These are phyloP conservation scores for Tragelaphus strepsiceros DNA, from an alignment of 2,113 vertebrate species.

Conservation along the genomic window DNA sequence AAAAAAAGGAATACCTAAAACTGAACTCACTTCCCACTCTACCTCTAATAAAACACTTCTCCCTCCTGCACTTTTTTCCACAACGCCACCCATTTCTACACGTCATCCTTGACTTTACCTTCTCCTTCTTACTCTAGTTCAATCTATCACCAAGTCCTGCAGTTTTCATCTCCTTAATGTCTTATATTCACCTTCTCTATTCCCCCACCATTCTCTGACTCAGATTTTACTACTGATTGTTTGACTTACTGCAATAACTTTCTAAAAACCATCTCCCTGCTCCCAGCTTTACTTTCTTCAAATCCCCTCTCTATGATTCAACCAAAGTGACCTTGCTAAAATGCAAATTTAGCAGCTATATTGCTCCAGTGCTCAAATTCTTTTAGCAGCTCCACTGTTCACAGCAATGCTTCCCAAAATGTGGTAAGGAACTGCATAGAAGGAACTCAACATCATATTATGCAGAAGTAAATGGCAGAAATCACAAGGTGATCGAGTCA, in stretches of 20 bases:
- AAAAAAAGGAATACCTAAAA: constrained; percentile 2
- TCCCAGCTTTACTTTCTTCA: background rate
- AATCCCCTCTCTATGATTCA: background rate
- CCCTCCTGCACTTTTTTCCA: background rate
- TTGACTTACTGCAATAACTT: background rate
- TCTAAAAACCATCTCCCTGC: background rate
- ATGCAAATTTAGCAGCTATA: background rate
- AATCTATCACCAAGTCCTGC: background rate
- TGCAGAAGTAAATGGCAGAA: background rate
- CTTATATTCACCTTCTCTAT: background rate
- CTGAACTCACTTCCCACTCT: background rate
- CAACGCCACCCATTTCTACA: background rate
- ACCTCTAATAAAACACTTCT: background rate
- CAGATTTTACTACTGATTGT: background rate
- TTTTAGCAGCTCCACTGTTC: background rate
- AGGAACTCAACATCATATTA: background rate
- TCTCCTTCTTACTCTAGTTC: background rate
- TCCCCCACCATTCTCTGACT: background rate
- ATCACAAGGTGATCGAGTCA: background rate
- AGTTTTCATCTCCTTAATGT: background rate
- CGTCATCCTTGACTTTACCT: background rate
- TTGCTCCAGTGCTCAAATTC: background rate
- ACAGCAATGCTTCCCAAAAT: background rate
- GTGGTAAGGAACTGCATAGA: background rate
- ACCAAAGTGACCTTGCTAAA: background rate